Percentiles rank a stretch among this genome's conserved stretches.
Conservation (phyloP, 1,140 invertebrate species). For the Ruditapes philippinarum region DNA sequence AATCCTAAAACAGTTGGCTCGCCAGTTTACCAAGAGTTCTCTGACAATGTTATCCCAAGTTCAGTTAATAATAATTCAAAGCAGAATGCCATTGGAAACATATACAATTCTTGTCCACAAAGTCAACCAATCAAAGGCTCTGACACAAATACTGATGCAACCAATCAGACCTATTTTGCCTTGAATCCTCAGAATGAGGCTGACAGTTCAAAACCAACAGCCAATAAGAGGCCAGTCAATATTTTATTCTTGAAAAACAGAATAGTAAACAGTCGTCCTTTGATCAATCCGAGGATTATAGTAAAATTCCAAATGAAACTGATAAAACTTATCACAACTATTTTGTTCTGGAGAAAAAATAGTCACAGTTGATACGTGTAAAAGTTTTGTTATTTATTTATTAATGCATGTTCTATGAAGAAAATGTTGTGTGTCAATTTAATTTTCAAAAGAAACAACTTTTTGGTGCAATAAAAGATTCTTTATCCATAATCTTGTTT, state of each 20-base stretch:
- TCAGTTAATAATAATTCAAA: background rate
- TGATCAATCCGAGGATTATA: too few relatives aligned
- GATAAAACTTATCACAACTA: constrained; percentile 26
- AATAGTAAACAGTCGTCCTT: background rate
- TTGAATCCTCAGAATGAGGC: background rate
- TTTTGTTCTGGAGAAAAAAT: constrained; percentile 18
- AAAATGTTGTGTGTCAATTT: too few relatives aligned
- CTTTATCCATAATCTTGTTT: too few relatives aligned
- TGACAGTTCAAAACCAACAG: background rate
- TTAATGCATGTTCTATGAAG: too few relatives aligned
- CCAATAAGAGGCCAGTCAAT: background rate
- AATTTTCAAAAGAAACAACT: too few relatives aligned
- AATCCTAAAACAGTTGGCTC: background rate
- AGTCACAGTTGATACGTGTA: too few relatives aligned
- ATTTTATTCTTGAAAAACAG: constrained; percentile 15
- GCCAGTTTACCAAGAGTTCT: constrained; percentile 38
- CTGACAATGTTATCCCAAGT: constrained; percentile 29
- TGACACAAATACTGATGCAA: background rate
- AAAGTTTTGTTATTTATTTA: too few relatives aligned
- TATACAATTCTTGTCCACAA: background rate
- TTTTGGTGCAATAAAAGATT: too few relatives aligned
- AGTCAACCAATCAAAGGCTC: background rate
- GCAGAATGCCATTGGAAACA: background rate
- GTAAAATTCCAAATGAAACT: background rate
- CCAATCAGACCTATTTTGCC: background rate